Conservation (phyloP, 2,888 invertebrate species). For the Protonemura montana region DNA sequence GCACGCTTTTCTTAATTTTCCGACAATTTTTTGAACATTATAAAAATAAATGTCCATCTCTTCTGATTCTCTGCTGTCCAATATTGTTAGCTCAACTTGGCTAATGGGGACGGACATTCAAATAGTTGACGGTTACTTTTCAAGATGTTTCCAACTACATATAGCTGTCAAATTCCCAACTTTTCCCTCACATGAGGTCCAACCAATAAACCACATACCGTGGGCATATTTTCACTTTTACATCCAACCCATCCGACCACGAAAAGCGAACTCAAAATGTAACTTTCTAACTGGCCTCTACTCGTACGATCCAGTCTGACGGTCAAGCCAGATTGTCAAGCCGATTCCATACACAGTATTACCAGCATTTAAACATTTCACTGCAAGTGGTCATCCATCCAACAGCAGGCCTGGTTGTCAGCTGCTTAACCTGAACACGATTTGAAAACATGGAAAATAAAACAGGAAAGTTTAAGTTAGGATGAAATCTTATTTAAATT, state of each 20-base stretch:
- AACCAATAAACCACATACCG: not conserved
- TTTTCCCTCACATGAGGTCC: not conserved
- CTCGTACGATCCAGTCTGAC: not conserved
- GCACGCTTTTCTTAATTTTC: too few species aligned
- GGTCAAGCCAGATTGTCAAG: not conserved
- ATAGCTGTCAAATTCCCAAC: not conserved
- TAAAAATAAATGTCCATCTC: too few species aligned
- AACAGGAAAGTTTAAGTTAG: too few species aligned
- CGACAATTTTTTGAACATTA: too few species aligned
- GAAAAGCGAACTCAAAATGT: not conserved
- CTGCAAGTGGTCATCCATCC: too few species aligned
- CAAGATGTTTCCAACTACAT: not conserved
- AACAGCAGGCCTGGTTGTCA: too few species aligned
- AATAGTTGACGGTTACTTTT: not conserved
- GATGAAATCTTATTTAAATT: too few species aligned
- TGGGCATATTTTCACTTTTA: slow-evolving; percentile 12
- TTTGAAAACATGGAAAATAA: too few species aligned
- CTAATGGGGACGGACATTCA: not conserved
- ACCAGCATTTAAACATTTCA: too few species aligned
- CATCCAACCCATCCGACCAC: not conserved
- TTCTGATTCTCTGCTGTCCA: too few species aligned
- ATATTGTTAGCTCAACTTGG: too few species aligned
- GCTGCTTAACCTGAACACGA: too few species aligned
- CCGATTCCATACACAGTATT: not conserved
- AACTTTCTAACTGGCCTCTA: not conserved